Base-by-base conservation (phyloP, 2,113 vertebrate species). In the Pseudorasbora parva region DNA sequence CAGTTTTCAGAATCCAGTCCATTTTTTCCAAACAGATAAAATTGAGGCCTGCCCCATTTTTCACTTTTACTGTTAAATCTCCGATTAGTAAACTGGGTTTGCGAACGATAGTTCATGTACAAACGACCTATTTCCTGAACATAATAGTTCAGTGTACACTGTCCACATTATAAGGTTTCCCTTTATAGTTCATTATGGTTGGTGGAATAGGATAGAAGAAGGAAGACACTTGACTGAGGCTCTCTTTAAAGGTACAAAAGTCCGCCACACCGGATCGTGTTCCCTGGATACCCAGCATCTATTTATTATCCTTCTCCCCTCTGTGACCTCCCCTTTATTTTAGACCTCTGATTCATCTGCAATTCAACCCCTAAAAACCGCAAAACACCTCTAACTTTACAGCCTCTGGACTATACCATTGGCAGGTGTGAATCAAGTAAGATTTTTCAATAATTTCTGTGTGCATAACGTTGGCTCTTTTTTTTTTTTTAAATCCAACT, bases 331-430 rank as follows among this genome's bases (percentile, higher is more conserved):
- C 91, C 93, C 95, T 97, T 96, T 97, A 96, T 96, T 98, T 97
- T 96, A 95, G 91, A 94, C 89, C 92, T 91, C 89, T 97, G 96
- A 97, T 95, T 97, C 97, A 97, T 95, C 94, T 92, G 92, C 94
- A 91, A 93, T 93, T 96, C 94, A 95, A 95, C 94, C 93, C 51
- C 91, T 89, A 88, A 93, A 95, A 96, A 94, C 93, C 95, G 93
- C 94, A 95, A 94, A 95, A 93, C 89, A 81, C 83, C 90, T 94
- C 93, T 95, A 92, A 89, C 90, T 93, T 97, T 97, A 95, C 94
- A 93, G 88, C 84, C 78, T 86, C 91, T 89, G 87, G 85, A 88
- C 92, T 88, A 90, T 90, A 84, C 88, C 27, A 7, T 71, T 27
- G 69, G 60, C 59, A 49, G 88, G 87, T 80, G 77, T 86, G 90